Percentiles rank a stretch among this genome's conserved stretches.
Conservation (phyloP, 2,888 invertebrate genomes). For the Smittia sp. region DNA sequence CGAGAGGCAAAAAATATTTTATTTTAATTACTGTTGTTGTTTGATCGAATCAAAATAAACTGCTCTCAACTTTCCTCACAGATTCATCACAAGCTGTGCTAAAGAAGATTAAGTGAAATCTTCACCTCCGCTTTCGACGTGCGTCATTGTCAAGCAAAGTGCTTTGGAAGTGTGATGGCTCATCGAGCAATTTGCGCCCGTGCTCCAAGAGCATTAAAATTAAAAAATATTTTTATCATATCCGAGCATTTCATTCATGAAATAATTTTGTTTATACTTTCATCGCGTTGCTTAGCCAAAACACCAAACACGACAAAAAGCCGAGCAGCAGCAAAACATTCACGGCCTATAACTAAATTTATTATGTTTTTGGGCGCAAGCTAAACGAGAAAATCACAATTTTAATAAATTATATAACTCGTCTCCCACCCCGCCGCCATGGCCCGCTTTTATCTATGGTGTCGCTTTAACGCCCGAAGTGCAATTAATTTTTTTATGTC, state of each 20-base stretch:
- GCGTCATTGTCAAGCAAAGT: slow-evolving; percentile 9
- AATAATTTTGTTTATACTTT: slow-evolving; percentile 24
- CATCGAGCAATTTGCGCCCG: too few species aligned
- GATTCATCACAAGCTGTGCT: not conserved
- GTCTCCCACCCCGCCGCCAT: not conserved
- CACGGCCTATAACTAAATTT: slow-evolving; percentile 21
- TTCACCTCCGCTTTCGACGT: not conserved
- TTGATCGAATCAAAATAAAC: slow-evolving; percentile 22
- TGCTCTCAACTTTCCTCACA: not conserved
- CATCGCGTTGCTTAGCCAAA: slow-evolving; percentile 14
- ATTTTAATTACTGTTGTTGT: slow-evolving; percentile 27
- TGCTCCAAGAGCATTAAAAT: too few species aligned
- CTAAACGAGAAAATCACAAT: not conserved
- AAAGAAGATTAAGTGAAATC: too few species aligned
- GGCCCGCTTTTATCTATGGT: slow-evolving; percentile 27
- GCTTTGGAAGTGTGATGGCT: too few species aligned
- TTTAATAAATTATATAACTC: slow-evolving; percentile 23
- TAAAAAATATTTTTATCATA: too few species aligned
- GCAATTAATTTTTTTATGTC: slow-evolving; percentile 33
- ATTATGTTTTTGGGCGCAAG: slow-evolving; percentile 21
- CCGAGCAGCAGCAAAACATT: not conserved
- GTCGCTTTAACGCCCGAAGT: slow-evolving; percentile 36
- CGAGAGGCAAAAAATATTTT: not conserved
- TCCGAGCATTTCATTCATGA: slow-evolving; percentile 28
- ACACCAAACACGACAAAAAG: not conserved